Evolutionary conservation across 2,113 vertebrate genomes (phyloP), one percentile per base, ranked within the genome.

Genomic region (Conger conger): DNA sequence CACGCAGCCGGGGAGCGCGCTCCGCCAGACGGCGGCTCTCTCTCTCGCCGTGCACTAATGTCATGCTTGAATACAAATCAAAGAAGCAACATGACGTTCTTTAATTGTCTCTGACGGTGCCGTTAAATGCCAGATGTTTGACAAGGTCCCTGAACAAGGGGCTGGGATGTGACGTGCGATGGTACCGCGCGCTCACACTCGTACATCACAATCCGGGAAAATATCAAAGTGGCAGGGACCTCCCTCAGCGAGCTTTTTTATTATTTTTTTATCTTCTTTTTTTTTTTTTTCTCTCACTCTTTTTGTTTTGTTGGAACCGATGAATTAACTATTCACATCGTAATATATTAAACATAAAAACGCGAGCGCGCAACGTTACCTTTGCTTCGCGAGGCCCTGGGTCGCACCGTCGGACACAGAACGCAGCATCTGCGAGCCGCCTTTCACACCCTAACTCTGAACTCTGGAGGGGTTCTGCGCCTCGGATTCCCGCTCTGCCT

Each of bases 41-140:
- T 95, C 93, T 92, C 94, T 50, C 40, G 9, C 94, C 95, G 93
- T 94, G 92, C 86, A 93, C 94, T 94, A 94, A 91, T 88, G 93
- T 91, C 93, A 95, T 91, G 94, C 90, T 91, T 94, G 92, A 93
- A 95, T 96, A 97, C 97, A 97, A 97, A 98, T 98, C 97, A 98
- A 98, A 97, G 95, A 95, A 93, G 95, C 95, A 95, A 96, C 96
- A 95, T 97, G 96, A 97, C 96, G 94, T 94, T 96, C 96, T 97
- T 97, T 98, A 98, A 98, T 97, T 97, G 97, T 95, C 94, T 97
- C 96, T 96, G 97, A 97, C 94, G 94, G 96, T 97, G 97, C 96
- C 96, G 94, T 98, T 99, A 97, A 97, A 97, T 93, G 94, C 97
- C 97, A 98, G 97, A 97, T 99, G 97, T 96, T 97, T 96, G 94